Percentiles rank a stretch among this genome's conserved stretches.
Conservation (phyloP, 2,113 vertebrate genomes). For the Nesogale talazaci region DNA sequence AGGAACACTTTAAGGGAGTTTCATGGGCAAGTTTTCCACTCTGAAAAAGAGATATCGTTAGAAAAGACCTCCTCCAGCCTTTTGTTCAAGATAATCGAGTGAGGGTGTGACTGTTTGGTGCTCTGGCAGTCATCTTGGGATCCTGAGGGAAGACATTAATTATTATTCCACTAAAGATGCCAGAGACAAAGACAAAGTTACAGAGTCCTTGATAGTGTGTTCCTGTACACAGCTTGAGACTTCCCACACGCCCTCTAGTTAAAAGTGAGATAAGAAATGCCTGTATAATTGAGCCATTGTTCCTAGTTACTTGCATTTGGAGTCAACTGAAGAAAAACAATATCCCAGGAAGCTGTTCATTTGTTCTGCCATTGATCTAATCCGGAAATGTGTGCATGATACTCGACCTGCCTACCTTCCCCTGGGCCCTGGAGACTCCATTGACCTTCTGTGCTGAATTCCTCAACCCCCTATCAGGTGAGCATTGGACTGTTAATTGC, state of each 20-base stretch:
- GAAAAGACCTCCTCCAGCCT: background rate
- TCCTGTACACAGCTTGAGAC: background rate
- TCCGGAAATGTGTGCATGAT: background rate
- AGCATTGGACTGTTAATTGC: background rate
- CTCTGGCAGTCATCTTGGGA: background rate
- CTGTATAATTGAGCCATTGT: background rate
- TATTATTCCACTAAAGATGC: background rate
- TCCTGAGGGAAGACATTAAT: background rate
- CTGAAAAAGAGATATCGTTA: background rate
- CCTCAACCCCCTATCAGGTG: background rate
- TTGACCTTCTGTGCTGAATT: background rate
- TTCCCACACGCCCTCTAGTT: background rate
- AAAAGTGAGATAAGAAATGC: background rate
- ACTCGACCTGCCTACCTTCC: background rate
- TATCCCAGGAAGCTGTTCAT: background rate
- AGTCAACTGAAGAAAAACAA: background rate
- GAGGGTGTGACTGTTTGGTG: background rate
- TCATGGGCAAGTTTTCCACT: background rate
- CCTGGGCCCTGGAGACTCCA: background rate
- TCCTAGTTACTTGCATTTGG: background rate
- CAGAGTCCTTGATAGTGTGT: background rate
- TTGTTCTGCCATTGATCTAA: background rate
- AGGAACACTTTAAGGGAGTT: background rate
- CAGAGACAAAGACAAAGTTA: slow-evolving; percentile 20
- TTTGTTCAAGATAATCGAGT: background rate